These are phyloP conservation scores for Bettongia penicillata DNA, from an alignment of 2,113 vertebrate genomes.

Conservation along the genomic window DNA sequence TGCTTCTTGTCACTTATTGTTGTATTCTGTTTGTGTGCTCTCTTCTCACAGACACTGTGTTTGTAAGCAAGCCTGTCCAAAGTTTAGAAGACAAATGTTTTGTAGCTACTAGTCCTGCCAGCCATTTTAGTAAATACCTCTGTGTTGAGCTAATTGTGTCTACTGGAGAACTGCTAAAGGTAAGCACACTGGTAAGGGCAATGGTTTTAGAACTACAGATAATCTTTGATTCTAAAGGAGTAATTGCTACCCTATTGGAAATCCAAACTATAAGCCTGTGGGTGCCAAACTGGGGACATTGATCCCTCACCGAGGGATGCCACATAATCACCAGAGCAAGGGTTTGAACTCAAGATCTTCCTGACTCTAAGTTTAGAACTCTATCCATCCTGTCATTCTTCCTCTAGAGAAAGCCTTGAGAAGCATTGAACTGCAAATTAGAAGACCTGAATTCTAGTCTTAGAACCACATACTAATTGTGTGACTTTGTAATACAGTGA, in stretches of 20 bases:
- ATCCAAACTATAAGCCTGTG: not conserved
- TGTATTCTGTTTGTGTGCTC: not conserved
- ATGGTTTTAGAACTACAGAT: not conserved
- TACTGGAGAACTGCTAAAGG: not conserved
- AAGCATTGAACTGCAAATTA: not conserved
- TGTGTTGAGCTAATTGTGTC: not conserved
- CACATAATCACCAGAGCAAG: not conserved
- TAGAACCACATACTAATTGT: not conserved
- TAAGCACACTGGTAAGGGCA: not conserved
- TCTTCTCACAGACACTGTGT: not conserved
- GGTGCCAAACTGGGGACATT: not conserved
- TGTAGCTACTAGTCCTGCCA: not conserved
- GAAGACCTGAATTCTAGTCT: not conserved
- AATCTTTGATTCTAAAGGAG: not conserved
- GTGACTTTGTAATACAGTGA: not conserved
- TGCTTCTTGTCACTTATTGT: not conserved
- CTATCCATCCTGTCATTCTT: not conserved
- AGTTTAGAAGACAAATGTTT: not conserved
- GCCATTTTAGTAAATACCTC: not conserved
- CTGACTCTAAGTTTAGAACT: not conserved
- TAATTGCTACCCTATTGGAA: not conserved
- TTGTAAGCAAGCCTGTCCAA: not conserved
- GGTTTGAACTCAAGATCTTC: not conserved
- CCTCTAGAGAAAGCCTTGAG: not conserved
- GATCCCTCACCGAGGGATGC: not conserved